A percentile compares a stretch with the other conserved stretches of the same genome.
Evolutionary conservation across 2,113 vertebrate species (phyloP).

Genomic region (Zapornia atra): DNA sequence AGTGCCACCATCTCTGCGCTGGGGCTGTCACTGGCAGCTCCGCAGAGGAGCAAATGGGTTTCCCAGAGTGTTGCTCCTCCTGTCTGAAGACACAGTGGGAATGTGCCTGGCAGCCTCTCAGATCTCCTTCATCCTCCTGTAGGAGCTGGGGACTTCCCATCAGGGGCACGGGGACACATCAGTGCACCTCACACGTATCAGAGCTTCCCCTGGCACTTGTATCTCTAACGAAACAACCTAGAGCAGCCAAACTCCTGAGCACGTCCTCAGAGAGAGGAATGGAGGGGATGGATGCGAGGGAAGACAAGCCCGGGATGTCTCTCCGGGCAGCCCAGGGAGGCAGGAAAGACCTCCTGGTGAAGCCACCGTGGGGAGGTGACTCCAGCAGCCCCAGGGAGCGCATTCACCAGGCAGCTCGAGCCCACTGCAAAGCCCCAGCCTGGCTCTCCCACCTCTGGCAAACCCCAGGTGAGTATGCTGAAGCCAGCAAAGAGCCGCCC

Average conservation of each 20-base stretch:
- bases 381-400: accelerated
- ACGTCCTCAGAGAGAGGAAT: accelerated
- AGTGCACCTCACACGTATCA: neutral
- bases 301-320: neutral
- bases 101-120: neutral
- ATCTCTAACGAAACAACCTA: neutral
- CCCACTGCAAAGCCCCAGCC: neutral
- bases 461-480: accelerated
- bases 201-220: neutral
- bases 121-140: accelerated
- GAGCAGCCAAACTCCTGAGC: neutral
- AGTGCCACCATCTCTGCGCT: neutral
- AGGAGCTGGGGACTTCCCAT: neutral
- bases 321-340: neutral
- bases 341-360: too few relatives aligned
- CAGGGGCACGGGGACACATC: neutral
- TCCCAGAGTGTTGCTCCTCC: neutral
- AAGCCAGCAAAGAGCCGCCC: neutral
- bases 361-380: too few relatives aligned
- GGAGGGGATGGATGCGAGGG: neutral
- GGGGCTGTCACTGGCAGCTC: neutral
- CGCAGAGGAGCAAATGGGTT: neutral
- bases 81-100: too few relatives aligned
- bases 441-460: neutral
- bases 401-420: too few relatives aligned